Evolutionary conservation across 1,140 invertebrate genomes (phyloP).

Genomic region (Lepidurus couesii): DNA sequence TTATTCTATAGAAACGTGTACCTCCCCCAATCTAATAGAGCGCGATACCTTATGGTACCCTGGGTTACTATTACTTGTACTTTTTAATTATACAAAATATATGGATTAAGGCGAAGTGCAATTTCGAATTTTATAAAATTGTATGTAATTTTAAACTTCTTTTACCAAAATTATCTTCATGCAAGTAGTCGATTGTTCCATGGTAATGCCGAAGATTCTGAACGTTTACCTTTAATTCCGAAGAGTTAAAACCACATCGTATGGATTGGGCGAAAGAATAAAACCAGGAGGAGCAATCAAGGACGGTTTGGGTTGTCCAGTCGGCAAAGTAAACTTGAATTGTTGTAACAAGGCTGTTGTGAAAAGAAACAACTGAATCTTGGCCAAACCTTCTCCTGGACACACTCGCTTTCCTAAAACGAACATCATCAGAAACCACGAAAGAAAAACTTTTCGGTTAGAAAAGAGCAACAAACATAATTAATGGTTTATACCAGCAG

Average conservation of each 20-base stretch:
- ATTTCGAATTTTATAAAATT: too few relatives aligned
- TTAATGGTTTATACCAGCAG: not conserved
- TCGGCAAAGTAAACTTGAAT: constrained; percentile 13
- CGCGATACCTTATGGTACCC: too few relatives aligned
- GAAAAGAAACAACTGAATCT: constrained; percentile 45
- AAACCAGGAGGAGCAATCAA: not conserved
- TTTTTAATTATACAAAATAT: too few relatives aligned
- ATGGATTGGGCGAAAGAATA: not conserved
- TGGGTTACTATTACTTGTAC: too few relatives aligned
- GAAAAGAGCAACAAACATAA: not conserved
- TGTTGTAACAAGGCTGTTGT: constrained; percentile 35
- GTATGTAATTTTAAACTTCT: too few relatives aligned
- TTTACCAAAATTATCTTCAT: not conserved
- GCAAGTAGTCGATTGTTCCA: too few relatives aligned
- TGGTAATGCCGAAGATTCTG: too few relatives aligned
- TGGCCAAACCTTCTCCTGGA: constrained; percentile 44
- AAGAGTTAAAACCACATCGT: not conserved
- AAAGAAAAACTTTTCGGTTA: not conserved
- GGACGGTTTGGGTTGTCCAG: not conserved
- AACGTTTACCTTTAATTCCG: too few relatives aligned
- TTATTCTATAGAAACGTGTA: too few relatives aligned
- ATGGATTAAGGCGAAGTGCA: too few relatives aligned
- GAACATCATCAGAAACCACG: not conserved
- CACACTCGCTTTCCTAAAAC: constrained; percentile 39
- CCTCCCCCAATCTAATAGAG: too few relatives aligned